phyloP scores from a whole-genome alignment of 2,888 invertebrate genomes.

The Unio pictorum region DNA sequence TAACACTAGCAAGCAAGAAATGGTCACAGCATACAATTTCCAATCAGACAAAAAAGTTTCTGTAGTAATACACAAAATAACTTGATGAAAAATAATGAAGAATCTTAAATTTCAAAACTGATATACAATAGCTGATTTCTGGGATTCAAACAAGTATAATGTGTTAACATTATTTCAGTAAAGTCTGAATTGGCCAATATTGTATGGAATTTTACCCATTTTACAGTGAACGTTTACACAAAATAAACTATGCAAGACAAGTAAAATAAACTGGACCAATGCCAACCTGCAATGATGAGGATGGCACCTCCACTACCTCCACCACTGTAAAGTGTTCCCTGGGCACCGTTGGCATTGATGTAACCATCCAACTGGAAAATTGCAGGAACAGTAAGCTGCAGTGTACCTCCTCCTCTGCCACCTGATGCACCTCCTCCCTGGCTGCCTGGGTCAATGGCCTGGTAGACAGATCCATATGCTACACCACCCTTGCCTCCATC shows the following conservation, averaged over 20 bases:
- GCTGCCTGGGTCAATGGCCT: constrained; percentile 42
- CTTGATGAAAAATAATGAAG: too few species aligned
- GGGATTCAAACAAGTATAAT: too few species aligned
- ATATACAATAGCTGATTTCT: too few species aligned
- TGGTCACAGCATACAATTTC: neutral
- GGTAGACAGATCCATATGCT: constrained; percentile 51
- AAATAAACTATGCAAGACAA: too few species aligned
- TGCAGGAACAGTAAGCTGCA: constrained; percentile 43
- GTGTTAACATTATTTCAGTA: too few species aligned
- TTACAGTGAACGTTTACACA: too few species aligned
- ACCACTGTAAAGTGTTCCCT: constrained; percentile 21
- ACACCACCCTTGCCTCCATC: constrained; percentile 27
- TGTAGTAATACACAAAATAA: too few species aligned
- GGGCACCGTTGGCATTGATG: constrained; percentile 45
- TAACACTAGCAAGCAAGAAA: neutral
- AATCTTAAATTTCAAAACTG: too few species aligned
- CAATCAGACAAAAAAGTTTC: too few species aligned
- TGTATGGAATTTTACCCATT: too few species aligned
- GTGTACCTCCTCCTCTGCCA: constrained; percentile 50
- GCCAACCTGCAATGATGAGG: constrained; percentile 47
- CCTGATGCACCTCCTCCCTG: constrained; percentile 42
- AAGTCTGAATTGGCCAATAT: too few species aligned
- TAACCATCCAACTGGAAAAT: constrained; percentile 50
- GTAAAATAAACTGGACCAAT: too few species aligned
- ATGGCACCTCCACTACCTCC: constrained; percentile 55